Conservation (phyloP, 2,797 vertebrate species). For the Clarias pachynema region DNA sequence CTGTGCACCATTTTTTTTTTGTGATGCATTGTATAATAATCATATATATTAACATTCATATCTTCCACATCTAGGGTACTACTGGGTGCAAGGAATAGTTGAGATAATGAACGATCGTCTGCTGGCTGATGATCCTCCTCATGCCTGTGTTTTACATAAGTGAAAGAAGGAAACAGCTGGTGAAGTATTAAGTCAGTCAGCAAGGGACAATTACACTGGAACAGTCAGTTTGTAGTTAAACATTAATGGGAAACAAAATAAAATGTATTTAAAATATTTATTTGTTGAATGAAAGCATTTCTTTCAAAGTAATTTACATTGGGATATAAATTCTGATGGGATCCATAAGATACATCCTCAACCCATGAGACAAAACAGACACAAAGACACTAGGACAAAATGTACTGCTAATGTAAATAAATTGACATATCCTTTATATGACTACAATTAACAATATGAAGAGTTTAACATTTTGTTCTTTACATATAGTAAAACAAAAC, state of each 20-base stretch:
- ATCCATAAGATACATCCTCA: conserved; percentile 77
- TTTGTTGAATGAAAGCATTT: conserved; percentile 82
- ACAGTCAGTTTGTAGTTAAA: background rate
- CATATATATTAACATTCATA: background rate
- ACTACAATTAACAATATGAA: conserved; percentile 53
- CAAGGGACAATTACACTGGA: background rate
- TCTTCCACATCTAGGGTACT: background rate
- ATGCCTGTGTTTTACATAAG: background rate
- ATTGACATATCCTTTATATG: conserved; percentile 60
- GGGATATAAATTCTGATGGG: conserved; percentile 73
- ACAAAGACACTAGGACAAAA: background rate
- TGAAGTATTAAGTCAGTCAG: background rate
- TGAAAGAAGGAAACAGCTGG: background rate
- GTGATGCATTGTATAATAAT: too few relatives aligned
- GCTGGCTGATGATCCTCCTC: background rate
- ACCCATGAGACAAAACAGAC: conserved; percentile 72
- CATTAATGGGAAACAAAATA: background rate
- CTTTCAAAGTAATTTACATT: conserved; percentile 73
- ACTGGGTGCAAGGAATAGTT: background rate
- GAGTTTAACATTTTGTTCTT: conserved; percentile 34
- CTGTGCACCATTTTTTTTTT: too few relatives aligned
- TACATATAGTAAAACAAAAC: conserved; percentile 42
- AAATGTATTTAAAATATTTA: conserved; percentile 78
- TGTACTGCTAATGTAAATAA: conserved; percentile 13
- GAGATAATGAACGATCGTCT: background rate